Percentiles rank a stretch among this genome's conserved stretches.
These are phyloP conservation scores for Myripristis jacobus DNA, from an alignment of 2,797 vertebrate species.

Conservation along the genomic window DNA sequence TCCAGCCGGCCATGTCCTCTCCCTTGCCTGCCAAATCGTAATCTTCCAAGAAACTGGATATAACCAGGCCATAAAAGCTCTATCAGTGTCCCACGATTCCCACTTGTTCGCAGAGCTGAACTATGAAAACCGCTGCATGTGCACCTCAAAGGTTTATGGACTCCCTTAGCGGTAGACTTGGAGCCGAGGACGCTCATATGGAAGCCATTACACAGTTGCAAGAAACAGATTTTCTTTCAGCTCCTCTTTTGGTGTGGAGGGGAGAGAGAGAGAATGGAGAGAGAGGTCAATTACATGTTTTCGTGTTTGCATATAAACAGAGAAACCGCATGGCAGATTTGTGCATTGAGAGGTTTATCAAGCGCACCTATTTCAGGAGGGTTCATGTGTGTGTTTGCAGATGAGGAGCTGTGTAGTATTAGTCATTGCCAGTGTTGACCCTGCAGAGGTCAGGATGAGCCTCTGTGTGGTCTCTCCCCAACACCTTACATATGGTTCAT, in stretches of 20 bases:
- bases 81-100: constrained; percentile 31
- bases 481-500: constrained; percentile 59
- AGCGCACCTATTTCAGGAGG: constrained; percentile 10
- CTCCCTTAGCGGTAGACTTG: constrained; percentile 27
- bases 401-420: constrained; percentile 2
- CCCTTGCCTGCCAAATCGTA: constrained; percentile 10
- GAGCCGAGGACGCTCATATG: constrained; percentile 50
- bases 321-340: neutral
- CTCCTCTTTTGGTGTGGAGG: constrained; percentile 43
- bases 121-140: constrained; percentile 44
- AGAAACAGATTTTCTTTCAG: constrained; percentile 73
- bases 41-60: constrained; percentile 28
- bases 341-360: neutral
- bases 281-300: constrained; percentile 45
- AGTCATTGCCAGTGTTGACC: constrained; percentile 20
- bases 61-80: constrained; percentile 33
- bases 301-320: constrained; percentile 24
- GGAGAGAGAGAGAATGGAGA: constrained; percentile 19
- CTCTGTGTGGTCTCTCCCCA: constrained; percentile 62
- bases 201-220: constrained; percentile 69
- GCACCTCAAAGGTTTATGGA: constrained; percentile 52
- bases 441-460: constrained; percentile 42
- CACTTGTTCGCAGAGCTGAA: constrained; percentile 49
- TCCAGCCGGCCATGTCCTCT: constrained; percentile 15
- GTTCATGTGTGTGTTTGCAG: neutral